Evolutionary conservation across 35 echinoderm and acorn worm species (phyloP), one percentile per base, ranked within the genome.

Genomic region (Ophiothrix spiculata): DNA sequence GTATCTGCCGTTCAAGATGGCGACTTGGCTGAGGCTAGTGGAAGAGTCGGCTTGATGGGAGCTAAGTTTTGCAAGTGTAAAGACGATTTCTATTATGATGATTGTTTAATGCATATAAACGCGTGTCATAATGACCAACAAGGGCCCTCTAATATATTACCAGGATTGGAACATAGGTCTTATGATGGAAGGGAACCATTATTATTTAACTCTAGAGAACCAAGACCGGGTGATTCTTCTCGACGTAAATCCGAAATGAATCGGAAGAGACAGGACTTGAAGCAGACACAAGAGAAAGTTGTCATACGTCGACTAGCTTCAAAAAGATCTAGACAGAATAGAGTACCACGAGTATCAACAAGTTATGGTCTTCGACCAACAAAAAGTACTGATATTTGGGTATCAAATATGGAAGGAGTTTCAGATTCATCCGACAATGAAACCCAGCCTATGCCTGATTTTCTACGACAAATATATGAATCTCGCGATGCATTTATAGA

Each of bases 241-340:
- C n/a, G n/a, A n/a, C n/a, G n/a, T n/a, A n/a, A n/a, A n/a, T n/a
- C n/a, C n/a, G n/a, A n/a, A n/a, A n/a, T n/a, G n/a, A n/a, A n/a
- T n/a, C n/a, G n/a, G n/a, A n/a, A n/a, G n/a, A n/a, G n/a, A n/a
- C n/a, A n/a, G n/a, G n/a, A n/a, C n/a, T n/a, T n/a, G n/a, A n/a
- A n/a, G n/a, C n/a, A n/a, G 15, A 64, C 34, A 19, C 23, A 63
- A 36, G 42, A 37, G 33, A 36, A 63, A 64, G 81, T 84, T 60
- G 21, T 84, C 32, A 84, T 84, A 10, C 42, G 81, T 13, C 81
- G 81, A 0, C 35, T 84, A 11, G 81, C 81, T 28, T 35, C 21
- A 19, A 84, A 84, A 60, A 63, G 81, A 64, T 84, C 81, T 14
- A 60, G n/a, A n/a, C n/a, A 69, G 60, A 6, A 15, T 4, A 69